Evolutionary conservation across 2,113 vertebrate species (phyloP).

Genomic region (Rhadina sibilatrix): DNA sequence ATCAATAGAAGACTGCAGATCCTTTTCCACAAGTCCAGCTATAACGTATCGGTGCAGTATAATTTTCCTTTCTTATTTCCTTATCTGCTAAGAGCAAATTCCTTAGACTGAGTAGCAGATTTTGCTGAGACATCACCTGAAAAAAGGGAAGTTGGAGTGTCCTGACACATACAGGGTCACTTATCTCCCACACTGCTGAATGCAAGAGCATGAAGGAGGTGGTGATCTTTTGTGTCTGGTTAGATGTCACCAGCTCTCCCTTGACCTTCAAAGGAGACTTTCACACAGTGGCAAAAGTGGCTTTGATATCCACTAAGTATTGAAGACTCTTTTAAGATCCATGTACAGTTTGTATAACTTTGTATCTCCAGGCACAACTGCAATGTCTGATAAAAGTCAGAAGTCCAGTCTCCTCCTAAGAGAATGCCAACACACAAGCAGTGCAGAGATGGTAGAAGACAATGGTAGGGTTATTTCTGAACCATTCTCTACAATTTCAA

Average conservation of each 20-base stretch:
- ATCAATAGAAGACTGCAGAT: not conserved
- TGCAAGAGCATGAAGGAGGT: not conserved
- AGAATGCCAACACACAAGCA: not conserved
- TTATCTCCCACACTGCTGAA: not conserved
- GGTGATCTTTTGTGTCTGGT: not conserved
- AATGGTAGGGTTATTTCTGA: not conserved
- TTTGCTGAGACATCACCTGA: not conserved
- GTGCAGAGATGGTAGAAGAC: not conserved
- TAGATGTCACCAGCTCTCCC: not conserved
- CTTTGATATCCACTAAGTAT: not conserved
- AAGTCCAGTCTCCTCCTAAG: not conserved
- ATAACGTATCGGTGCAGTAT: not conserved
- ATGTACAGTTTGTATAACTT: not conserved
- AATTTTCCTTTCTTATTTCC: not conserved
- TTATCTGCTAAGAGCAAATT: not conserved
- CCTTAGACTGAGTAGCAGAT: not conserved
- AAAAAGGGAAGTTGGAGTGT: not conserved
- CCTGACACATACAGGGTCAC: not conserved
- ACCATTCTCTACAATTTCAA: not conserved
- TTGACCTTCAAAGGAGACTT: not conserved
- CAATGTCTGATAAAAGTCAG: not conserved
- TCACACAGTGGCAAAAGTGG: not conserved
- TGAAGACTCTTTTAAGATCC: not conserved
- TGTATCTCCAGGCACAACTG: not conserved
- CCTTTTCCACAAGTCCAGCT: not conserved